Evolutionary conservation across 1,140 invertebrate species (phyloP), one percentile per base, ranked within the genome.

Genomic region (Drosophila aff.): DNA sequence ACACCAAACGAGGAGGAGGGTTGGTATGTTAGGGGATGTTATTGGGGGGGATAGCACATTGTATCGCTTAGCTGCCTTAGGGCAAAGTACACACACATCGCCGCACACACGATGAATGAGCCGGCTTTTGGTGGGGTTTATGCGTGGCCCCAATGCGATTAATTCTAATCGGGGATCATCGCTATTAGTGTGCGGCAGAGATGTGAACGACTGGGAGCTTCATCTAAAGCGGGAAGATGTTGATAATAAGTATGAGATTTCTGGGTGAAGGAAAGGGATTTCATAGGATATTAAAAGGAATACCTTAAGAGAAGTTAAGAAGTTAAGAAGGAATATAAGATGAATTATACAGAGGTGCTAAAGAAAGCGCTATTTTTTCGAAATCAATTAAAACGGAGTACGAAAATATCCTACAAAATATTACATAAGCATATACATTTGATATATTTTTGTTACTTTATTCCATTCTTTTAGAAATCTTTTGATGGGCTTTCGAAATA

Each of bases 61-160:
- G 67, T 80, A 68, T 78, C 77, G 71, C 31, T 84, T 61, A 77
- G 66, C 58, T 62, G 68, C 61, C 79, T 73, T 55, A 33, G 72
- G 65, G 59, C 33, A 13, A 50, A 41, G 40, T 11, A 62, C 13
- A 50, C 61, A 50, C 61, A 55, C 47, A 75, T 11, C 31, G 8
- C 50, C 31, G 11, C 50, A 50, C 23, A 33, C 36, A 49, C 6
- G 36, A 58, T 68, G 33, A 36, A 50, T 59, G n/a, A 38, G 46
- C 16, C 16, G 28, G 31, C 36, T 44, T 50, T 43, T 26, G 53
- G 64, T 36, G 67, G 46, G 68, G 71, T 73, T 74, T 52, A 74
- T 61, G 43, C 69, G 68, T 52, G 38, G 8, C 55, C 26, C 16
- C 23, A 28, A 60, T 43, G 33, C 38, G 52, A 73, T 72, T 72